Evolutionary conservation across 1,140 invertebrate genomes (phyloP).

Genomic region (Dicyema japonicum): DNA sequence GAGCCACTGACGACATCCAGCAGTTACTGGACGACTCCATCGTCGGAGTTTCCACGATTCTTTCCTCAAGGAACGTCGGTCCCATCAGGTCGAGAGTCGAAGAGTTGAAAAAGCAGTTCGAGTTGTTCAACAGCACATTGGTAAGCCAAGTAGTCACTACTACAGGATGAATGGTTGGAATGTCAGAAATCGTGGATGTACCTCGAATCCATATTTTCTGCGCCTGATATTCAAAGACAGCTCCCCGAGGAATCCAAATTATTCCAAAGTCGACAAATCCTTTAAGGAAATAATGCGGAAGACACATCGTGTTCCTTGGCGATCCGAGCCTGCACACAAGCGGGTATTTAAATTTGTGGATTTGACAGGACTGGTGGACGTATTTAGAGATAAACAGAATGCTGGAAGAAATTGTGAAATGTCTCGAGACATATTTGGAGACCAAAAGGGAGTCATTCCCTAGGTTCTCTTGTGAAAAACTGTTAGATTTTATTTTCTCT

Average conservation of each 20-base stretch:
- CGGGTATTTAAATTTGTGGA: constrained; percentile 7
- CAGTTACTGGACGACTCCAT: constrained; percentile 42
- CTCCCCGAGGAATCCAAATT: constrained; percentile 45
- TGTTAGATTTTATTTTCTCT: constrained; percentile 19
- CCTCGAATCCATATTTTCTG: constrained; percentile 48
- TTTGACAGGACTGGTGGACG: constrained; percentile 13
- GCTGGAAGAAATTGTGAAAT: constrained; percentile 20
- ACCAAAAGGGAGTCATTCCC: constrained; percentile 20
- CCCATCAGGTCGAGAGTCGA: constrained; percentile 42
- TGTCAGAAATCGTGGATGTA: constrained; percentile 56
- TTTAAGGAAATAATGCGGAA: constrained; percentile 46
- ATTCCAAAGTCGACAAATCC: constrained; percentile 46
- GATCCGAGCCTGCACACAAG: constrained; percentile 16
- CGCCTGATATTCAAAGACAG: constrained; percentile 50
- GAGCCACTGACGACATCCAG: constrained; percentile 45
- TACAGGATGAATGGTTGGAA: constrained; percentile 42
- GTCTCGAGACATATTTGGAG: constrained; percentile 19
- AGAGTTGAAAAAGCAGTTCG: constrained; percentile 37
- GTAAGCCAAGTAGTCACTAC: constrained; percentile 17
- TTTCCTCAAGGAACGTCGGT: constrained; percentile 41
- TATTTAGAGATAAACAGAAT: constrained; percentile 20
- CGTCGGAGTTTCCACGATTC: constrained; percentile 46
- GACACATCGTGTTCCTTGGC: constrained; percentile 16
- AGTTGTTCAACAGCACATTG: constrained; percentile 37
- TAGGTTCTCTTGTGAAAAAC: constrained; percentile 7